These are phyloP conservation scores for Acanthosepion lycidas DNA, from an alignment of 2,888 invertebrate species.

Conservation along the genomic window DNA sequence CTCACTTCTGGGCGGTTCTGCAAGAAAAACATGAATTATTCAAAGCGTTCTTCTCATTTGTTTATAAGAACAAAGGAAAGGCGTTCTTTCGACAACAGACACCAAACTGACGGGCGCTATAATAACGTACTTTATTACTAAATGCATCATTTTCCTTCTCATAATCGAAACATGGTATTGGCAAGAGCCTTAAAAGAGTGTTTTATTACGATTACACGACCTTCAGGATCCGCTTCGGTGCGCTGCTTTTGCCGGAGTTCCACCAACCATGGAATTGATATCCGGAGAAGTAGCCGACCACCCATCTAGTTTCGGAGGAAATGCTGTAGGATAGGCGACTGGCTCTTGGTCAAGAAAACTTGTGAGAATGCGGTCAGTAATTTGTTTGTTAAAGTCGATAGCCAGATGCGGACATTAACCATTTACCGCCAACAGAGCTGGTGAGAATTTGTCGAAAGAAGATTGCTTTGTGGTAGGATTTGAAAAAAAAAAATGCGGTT, in stretches of 20 bases:
- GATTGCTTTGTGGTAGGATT: background rate
- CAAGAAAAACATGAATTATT: background rate
- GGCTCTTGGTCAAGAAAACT: background rate
- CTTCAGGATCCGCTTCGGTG: background rate
- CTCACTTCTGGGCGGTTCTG: rapidly evolving
- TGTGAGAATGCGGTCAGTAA: background rate
- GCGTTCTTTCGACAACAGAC: background rate
- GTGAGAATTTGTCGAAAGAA: background rate
- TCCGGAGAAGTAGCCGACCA: background rate
- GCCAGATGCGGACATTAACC: background rate
- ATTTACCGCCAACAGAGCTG: background rate
- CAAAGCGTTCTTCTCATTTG: background rate
- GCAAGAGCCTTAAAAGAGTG: background rate
- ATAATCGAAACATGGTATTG: background rate
- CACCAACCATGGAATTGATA: background rate
- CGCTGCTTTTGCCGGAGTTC: background rate
- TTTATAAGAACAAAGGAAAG: background rate
- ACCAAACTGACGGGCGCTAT: background rate
- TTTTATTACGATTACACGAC: background rate
- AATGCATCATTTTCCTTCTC: background rate
- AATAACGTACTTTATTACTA: background rate
- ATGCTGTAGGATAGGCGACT: background rate
- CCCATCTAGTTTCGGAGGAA: background rate
- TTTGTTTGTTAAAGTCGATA: background rate
- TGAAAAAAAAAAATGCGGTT: background rate